phyloP scores from a whole-genome alignment of 35 echinoderm and acorn worm species.

The Heliocidaris erythrogramma region DNA sequence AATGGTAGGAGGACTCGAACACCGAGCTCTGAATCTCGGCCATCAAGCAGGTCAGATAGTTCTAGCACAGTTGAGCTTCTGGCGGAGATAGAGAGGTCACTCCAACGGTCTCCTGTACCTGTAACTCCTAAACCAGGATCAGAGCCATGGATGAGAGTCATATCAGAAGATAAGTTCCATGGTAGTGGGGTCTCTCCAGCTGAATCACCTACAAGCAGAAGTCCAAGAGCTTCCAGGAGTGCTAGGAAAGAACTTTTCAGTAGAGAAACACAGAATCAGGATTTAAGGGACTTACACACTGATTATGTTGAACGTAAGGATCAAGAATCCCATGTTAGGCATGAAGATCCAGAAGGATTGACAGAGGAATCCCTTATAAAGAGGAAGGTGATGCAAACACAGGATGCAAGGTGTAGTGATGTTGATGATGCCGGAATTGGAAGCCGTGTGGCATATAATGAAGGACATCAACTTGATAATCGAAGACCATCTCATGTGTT shows the following conservation, averaged over 20 bases:
- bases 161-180: slow-evolving; percentile 25
- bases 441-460: not conserved
- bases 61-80: slow-evolving; percentile 71
- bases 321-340: too few relatives aligned
- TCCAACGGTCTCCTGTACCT: slow-evolving; percentile 69
- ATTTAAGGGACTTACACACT: not conserved
- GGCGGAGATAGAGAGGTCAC: slow-evolving; percentile 71
- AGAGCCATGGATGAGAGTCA: not conserved
- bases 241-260: slow-evolving; percentile 28
- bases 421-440: not conserved
- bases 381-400: not conserved
- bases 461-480: not conserved
- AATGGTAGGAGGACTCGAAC: slow-evolving; percentile 14
- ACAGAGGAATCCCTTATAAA: not conserved
- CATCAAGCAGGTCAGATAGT: slow-evolving; percentile 49
- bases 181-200: not conserved
- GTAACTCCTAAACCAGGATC: slow-evolving; percentile 31
- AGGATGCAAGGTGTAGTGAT: not conserved
- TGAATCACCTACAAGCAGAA: not conserved
- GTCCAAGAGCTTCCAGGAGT: not conserved
- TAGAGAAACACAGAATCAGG: not conserved
- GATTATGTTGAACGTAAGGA: not conserved
- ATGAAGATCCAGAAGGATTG: not conserved
- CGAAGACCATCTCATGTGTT: not conserved
- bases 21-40: slow-evolving; percentile 32